These are phyloP conservation scores for Troglohyphantes excavatus DNA, from an alignment of 2,888 invertebrate genomes.

Conservation along the genomic window DNA sequence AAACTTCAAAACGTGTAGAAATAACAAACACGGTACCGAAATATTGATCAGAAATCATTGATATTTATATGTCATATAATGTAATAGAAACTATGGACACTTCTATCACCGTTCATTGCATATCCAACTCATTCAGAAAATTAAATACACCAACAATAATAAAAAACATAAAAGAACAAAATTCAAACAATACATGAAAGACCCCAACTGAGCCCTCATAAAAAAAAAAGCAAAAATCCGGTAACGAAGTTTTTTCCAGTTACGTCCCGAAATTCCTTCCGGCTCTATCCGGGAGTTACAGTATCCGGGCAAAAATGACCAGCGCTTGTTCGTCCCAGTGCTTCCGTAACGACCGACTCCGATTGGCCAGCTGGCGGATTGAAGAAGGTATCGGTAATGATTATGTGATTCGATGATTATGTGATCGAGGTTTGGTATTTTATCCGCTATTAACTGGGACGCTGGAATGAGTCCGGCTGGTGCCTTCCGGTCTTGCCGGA, in stretches of 20 bases:
- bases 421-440: constrained; percentile 12
- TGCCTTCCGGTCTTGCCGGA: background rate
- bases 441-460: constrained; percentile 46
- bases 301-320: constrained; percentile 61
- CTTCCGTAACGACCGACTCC: constrained; percentile 18
- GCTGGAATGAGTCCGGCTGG: background rate
- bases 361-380: constrained; percentile 41
- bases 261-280: constrained; percentile 41
- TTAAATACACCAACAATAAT: constrained; percentile 8
- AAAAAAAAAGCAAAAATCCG: constrained; percentile 31
- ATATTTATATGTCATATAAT: no score
- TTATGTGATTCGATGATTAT: constrained; percentile 36
- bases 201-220: background rate
- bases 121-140: constrained; percentile 28
- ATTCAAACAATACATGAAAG: background rate
- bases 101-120: no score
- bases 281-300: constrained; percentile 48
- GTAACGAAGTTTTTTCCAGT: constrained; percentile 64
- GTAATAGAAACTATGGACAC: no score
- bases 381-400: constrained; percentile 52
- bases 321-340: constrained; percentile 41
- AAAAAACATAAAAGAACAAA: background rate
- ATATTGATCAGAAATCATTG: no score
- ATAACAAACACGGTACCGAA: no score
- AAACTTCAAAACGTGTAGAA: no score